Evolutionary conservation across 2,888 invertebrate species (phyloP).

Genomic region (Mechanitis mazaeus): DNA sequence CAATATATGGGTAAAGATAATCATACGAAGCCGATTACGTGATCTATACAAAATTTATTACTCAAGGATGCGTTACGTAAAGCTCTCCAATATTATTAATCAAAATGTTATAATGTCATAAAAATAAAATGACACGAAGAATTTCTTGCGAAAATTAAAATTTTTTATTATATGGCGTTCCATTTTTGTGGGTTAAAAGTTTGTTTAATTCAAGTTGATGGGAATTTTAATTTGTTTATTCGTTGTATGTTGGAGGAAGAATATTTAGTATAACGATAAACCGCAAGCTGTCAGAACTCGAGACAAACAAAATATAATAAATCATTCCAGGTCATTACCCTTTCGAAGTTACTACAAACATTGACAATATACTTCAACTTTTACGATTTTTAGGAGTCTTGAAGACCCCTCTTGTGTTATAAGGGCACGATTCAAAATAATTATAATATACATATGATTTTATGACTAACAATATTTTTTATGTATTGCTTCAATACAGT

Average conservation of each 20-base stretch:
- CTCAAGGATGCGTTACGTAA: slow-evolving; percentile 27
- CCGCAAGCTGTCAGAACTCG: slow-evolving; percentile 10
- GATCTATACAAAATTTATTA: slow-evolving; percentile 27
- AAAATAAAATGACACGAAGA: no score
- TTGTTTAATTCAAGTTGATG: not conserved
- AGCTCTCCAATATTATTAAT: slow-evolving; percentile 17
- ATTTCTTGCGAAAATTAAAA: no score
- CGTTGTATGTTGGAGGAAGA: not conserved
- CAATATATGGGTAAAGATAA: slow-evolving; percentile 26
- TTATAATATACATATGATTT: not conserved
- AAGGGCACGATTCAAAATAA: not conserved
- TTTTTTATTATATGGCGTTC: no score
- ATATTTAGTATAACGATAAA: not conserved
- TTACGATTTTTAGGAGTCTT: slow-evolving; percentile 40
- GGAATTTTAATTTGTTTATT: not conserved
- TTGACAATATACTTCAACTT: slow-evolving; percentile 50
- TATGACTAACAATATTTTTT: no score
- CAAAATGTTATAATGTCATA: slow-evolving; percentile 1
- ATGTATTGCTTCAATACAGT: no score
- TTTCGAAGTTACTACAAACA: slow-evolving; percentile 39
- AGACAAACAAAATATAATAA: slow-evolving; percentile 16
- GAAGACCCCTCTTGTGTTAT: not conserved
- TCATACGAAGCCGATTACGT: slow-evolving; percentile 25
- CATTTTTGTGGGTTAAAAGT: not conserved
- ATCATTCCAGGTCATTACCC: slow-evolving; percentile 49